Conservation (phyloP, 2,888 invertebrate genomes). For the Drosophila kokeensis region DNA sequence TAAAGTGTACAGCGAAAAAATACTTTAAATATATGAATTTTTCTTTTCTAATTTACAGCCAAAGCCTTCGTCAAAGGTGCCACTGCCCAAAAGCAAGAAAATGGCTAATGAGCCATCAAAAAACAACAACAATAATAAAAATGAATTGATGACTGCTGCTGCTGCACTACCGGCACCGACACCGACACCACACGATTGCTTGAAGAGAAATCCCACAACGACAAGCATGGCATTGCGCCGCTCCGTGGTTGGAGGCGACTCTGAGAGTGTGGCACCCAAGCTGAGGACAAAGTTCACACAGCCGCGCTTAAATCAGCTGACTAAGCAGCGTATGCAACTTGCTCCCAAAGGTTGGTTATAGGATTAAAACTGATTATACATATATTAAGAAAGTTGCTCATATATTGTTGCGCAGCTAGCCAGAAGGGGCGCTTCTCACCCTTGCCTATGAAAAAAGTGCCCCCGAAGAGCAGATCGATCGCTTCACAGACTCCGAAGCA, state of each 20-base stretch:
- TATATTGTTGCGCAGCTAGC: not conserved
- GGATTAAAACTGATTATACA: not conserved
- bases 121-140: not conserved
- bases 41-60: not conserved
- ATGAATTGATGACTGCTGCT: not conserved
- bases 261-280: conserved; percentile 7
- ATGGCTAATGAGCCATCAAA: not conserved
- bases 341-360: not conserved
- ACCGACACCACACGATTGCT: not conserved
- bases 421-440: not conserved
- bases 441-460: not conserved
- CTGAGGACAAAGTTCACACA: conserved; percentile 9
- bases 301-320: conserved; percentile 38
- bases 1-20: not conserved
- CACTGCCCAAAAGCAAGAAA: not conserved
- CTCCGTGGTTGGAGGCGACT: not conserved
- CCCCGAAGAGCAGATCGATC: not conserved
- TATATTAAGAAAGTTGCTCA: not conserved
- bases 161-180: not conserved
- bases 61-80: not conserved
- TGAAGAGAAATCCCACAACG: not conserved
- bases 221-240: not conserved
- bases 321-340: conserved; percentile 21
- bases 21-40: not conserved
- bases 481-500: conserved; percentile 22